Conservation (phyloP, 2,113 vertebrate genomes). For the Heterotilapia buettikoferi region DNA sequence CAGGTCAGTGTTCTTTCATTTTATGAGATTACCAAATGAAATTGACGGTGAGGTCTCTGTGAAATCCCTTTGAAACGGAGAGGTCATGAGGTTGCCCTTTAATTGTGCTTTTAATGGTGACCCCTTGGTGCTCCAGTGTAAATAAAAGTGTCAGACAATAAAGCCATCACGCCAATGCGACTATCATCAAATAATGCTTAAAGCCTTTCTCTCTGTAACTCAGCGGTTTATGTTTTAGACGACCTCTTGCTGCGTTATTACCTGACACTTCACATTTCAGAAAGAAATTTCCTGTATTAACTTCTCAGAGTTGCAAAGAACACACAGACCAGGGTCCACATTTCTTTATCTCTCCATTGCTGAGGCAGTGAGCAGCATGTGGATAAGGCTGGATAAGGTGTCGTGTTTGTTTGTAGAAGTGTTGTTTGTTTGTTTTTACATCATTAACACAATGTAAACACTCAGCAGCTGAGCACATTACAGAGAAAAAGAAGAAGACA, state of each 20-base stretch:
- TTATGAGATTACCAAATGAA: background rate
- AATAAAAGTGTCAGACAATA: background rate
- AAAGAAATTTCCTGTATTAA: background rate
- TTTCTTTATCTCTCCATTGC: background rate
- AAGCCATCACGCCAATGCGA: background rate
- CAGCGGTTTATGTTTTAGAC: background rate
- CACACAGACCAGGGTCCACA: background rate
- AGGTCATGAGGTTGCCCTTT: background rate
- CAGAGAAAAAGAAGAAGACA: background rate
- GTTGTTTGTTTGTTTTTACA: no score
- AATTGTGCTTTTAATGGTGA: background rate
- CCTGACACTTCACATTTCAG: background rate
- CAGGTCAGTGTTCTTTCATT: slow-evolving; percentile 39
- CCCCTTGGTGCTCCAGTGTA: background rate
- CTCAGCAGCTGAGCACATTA: no score
- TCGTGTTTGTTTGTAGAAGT: no score
- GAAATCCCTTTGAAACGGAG: background rate
- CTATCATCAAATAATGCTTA: background rate
- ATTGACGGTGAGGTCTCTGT: background rate
- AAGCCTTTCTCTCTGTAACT: background rate
- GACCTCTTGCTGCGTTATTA: background rate
- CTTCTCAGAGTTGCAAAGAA: background rate
- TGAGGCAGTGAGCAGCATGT: no score
- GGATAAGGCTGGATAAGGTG: no score
- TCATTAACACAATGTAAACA: no score